Conservation (phyloP, 2,888 invertebrate species). For the Lithodes maja region DNA sequence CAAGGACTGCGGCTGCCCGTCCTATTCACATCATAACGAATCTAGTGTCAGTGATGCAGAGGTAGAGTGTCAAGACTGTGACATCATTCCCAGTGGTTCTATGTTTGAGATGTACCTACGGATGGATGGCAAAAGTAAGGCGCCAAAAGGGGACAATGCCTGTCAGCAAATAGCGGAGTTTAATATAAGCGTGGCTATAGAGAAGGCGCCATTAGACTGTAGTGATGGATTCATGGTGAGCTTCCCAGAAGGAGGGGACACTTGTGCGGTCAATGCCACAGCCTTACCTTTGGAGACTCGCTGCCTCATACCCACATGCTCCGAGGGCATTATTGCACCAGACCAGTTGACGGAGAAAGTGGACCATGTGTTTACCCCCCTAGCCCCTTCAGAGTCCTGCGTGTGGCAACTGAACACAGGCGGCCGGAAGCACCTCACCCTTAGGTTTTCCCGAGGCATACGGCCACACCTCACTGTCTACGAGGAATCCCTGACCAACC, state of each 20-base stretch:
- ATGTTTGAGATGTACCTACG: conserved; percentile 51
- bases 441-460: conserved; percentile 45
- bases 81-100: conserved; percentile 20
- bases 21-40: neutral
- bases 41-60: neutral
- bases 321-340: conserved; percentile 41
- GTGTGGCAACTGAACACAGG: conserved; percentile 61
- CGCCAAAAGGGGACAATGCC: conserved; percentile 22
- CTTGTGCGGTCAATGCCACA: conserved; percentile 47
- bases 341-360: conserved; percentile 38
- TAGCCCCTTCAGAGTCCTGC: conserved; percentile 36
- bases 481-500: conserved; percentile 59
- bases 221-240: conserved; percentile 42
- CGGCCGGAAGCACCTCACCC: conserved; percentile 52
- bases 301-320: conserved; percentile 51
- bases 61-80: conserved; percentile 43
- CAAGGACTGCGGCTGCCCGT: conserved; percentile 38
- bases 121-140: neutral
- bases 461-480: conserved; percentile 56
- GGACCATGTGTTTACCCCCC: conserved; percentile 43
- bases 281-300: conserved; percentile 15
- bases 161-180: conserved; percentile 44
- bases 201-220: conserved; percentile 31
- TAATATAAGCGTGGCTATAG: conserved; percentile 31
- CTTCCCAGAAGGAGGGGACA: conserved; percentile 43